Conservation (phyloP, 2,888 invertebrate species). For the Adelphocoris suturalis region DNA sequence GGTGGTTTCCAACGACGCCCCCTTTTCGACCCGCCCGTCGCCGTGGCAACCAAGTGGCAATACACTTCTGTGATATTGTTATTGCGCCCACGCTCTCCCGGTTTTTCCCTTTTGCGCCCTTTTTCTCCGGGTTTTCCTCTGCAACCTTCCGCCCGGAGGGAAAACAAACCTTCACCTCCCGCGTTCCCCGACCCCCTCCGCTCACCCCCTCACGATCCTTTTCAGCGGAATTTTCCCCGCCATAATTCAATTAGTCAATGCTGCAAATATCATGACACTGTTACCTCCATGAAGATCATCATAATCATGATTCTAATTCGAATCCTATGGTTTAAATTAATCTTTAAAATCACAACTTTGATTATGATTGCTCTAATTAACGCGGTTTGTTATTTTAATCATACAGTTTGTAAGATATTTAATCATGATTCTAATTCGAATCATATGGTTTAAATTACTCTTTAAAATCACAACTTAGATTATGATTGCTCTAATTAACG, state of each 20-base stretch:
- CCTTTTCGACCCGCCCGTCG: slow-evolving; percentile 55
- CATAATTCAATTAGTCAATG: background rate
- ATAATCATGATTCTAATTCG: too few species aligned
- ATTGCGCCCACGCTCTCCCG: slow-evolving; percentile 69
- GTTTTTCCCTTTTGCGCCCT: slow-evolving; percentile 24
- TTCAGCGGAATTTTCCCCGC: background rate
- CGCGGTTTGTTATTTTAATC: too few species aligned
- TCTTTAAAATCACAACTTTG: too few species aligned
- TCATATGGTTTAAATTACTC: too few species aligned
- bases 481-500: too few species aligned
- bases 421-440: too few species aligned
- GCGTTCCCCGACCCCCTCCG: background rate
- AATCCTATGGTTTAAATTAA: too few species aligned
- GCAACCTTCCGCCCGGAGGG: slow-evolving; percentile 18
- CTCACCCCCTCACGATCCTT: background rate
- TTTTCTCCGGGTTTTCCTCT: slow-evolving; percentile 29
- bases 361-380: too few species aligned
- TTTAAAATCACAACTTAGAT: too few species aligned
- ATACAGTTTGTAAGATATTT: too few species aligned
- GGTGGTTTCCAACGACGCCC: slow-evolving; percentile 18
- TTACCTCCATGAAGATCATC: too few species aligned
- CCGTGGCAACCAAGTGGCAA: slow-evolving; percentile 71
- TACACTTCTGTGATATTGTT: slow-evolving; percentile 72
- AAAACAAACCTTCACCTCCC: slow-evolving; percentile 40
- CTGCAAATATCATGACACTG: too few species aligned